Base-by-base conservation (phyloP, 2,113 vertebrate genomes). In the Cyprinodon variegatus region DNA sequence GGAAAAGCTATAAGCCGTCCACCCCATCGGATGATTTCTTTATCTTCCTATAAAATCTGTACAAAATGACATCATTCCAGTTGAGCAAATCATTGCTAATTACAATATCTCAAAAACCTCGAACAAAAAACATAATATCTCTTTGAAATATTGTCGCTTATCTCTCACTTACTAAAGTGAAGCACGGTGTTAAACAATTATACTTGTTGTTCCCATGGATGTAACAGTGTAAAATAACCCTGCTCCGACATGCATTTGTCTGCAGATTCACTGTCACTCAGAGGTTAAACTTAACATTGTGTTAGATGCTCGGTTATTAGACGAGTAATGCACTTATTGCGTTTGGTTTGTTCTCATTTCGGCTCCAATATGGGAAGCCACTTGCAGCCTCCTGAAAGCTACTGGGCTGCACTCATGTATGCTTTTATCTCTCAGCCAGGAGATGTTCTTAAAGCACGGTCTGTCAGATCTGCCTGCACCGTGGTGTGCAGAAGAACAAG, bases 371-470 rank as follows among this genome's bases (percentile, higher is more conserved):
- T 77, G 78, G 68, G 74, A 80, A 82, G 74, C 88, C 90, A 85
- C 89, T 87, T 91, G 94, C 92, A 90, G 82, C 88, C 91, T 84
- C 83, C 85, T 93, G 91, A 94, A 92, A 89, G 91, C 88, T 88
- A 90, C 86, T 91, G 90, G 91, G 86, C 87, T 87, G 84, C 84
- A 86, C 90, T 88, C 85, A 39, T 88, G 88, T 91, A 88, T 83
- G 88, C 91, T 93, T 91, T 93, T 93, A 93, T 94, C 93, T 93
- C 66, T 90, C 86, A 88, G 90, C 89, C 92, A 88, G 90, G 91
- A 89, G 90, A 82, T 88, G 88, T 91, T 93, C 93, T 91, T 91
- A 87, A 90, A 94, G 91, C 90, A 89, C 68, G 72, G 83, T 86
- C 91, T 93, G 93, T 93, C 93, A 93, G 88, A 91, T 92, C 90